phyloP scores from a whole-genome alignment of 2,888 invertebrate genomes.

The Diplazon laetatorius region DNA sequence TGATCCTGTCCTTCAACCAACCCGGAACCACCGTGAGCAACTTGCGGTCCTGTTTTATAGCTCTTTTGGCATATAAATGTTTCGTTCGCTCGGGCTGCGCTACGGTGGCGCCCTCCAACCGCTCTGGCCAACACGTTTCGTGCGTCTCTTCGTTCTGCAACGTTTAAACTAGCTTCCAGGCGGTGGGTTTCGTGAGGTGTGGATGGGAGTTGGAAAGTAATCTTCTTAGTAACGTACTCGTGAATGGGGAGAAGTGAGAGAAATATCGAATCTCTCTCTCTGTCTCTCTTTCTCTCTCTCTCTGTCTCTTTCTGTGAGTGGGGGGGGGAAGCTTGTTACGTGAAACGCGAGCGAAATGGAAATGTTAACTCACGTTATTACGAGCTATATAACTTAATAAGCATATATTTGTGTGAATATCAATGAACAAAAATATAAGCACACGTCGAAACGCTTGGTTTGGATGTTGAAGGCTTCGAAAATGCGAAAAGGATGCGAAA shows the following conservation, averaged over 20 bases:
- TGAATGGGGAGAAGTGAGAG: no score
- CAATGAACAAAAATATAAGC: not conserved
- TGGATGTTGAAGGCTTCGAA: conserved; percentile 10
- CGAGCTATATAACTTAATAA: conserved; percentile 31
- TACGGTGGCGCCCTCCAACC: conserved; percentile 22
- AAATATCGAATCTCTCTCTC: no score
- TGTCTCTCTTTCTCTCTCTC: no score
- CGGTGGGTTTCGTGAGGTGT: conserved; percentile 44
- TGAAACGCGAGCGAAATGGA: conserved; percentile 48
- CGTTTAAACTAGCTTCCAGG: conserved; percentile 40
- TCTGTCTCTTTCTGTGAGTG: no score
- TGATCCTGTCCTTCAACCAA: conserved; percentile 41
- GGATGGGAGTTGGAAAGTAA: conserved; percentile 76
- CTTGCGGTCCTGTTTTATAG: conserved; percentile 78
- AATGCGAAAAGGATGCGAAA: not conserved
- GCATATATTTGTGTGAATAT: not conserved
- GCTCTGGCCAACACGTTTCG: not conserved
- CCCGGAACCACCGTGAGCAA: not conserved
- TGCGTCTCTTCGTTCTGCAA: conserved; percentile 31
- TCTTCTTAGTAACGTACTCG: conserved; percentile 74
- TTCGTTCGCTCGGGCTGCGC: conserved; percentile 32
- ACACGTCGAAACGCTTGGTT: not conserved
- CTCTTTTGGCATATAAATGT: conserved; percentile 67
- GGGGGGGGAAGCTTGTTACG: conserved; percentile 52
- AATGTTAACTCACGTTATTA: conserved; percentile 39